A percentile compares a stretch with the other conserved stretches of the same genome.
These are phyloP conservation scores for Liposcelis brunnea DNA, from an alignment of 2,888 invertebrate genomes.

Conservation along the genomic window DNA sequence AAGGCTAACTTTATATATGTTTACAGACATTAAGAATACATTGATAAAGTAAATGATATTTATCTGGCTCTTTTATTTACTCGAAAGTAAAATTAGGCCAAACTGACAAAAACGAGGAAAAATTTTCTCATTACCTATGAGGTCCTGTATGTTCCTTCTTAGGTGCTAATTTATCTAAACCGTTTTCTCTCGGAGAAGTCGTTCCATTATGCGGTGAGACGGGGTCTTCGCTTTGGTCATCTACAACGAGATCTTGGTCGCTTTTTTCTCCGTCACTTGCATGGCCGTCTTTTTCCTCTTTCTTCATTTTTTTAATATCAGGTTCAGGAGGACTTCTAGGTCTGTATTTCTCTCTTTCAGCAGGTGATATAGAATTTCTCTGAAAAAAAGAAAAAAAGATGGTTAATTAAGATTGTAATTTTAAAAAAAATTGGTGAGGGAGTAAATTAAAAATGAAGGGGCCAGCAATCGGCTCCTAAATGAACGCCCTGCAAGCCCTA, in stretches of 20 bases:
- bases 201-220: constrained; percentile 57
- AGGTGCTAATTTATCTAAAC: constrained; percentile 57
- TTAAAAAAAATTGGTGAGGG: too few species aligned
- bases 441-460: too few species aligned
- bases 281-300: constrained; percentile 67
- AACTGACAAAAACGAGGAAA: too few species aligned
- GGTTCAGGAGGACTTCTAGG: constrained; percentile 60
- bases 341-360: constrained; percentile 65
- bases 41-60: too few species aligned
- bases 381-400: constrained; percentile 28
- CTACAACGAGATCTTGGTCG: constrained; percentile 86
- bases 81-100: too few species aligned
- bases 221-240: constrained; percentile 84
- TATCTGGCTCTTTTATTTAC: too few species aligned
- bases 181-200: constrained; percentile 77
- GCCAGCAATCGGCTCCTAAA: too few species aligned
- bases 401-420: constrained; percentile 1
- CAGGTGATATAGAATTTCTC: constrained; percentile 75
- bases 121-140: too few species aligned
- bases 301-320: constrained; percentile 48
- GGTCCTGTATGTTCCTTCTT: constrained; percentile 59
- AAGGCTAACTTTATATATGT: too few species aligned
- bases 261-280: constrained; percentile 72
- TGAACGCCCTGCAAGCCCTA: too few species aligned
- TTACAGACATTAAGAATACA: too few species aligned